phyloP scores from a whole-genome alignment of 2,888 invertebrate genomes.

The Drosophila austrosaltans region DNA sequence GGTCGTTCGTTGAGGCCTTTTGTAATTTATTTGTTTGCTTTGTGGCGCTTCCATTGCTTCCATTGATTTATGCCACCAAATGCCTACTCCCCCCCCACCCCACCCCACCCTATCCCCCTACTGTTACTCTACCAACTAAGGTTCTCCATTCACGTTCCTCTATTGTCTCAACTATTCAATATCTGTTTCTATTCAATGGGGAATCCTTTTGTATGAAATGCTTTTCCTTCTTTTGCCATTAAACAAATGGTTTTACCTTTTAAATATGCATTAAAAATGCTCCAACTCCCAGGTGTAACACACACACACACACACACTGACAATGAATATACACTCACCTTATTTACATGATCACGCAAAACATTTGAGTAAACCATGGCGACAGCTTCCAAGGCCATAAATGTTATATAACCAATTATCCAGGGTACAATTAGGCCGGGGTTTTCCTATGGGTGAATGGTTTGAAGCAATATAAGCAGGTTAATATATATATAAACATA shows the following conservation, averaged over 20 bases:
- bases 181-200: slow-evolving; percentile 6
- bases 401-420: slow-evolving; percentile 91
- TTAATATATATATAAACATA: slow-evolving; percentile 17
- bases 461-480: slow-evolving; percentile 16
- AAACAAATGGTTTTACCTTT: slow-evolving; percentile 58
- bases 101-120: slow-evolving; percentile 20
- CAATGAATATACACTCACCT: slow-evolving; percentile 84
- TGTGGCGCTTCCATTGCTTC: slow-evolving; percentile 42
- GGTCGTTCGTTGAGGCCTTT: slow-evolving; percentile 35
- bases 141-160: neutral
- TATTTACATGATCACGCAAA: slow-evolving; percentile 91
- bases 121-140: too few species aligned
- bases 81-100: slow-evolving; percentile 44
- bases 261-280: slow-evolving; percentile 64
- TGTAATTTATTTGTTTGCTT: slow-evolving; percentile 73
- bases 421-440: slow-evolving; percentile 90
- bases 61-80: slow-evolving; percentile 66
- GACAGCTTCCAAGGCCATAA: slow-evolving; percentile 91
- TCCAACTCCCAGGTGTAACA: slow-evolving; percentile 14
- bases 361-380: slow-evolving; percentile 93
- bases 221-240: slow-evolving; percentile 52
- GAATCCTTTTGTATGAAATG: slow-evolving; percentile 42
- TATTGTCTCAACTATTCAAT: slow-evolving; percentile 9
- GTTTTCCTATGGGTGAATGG: slow-evolving; percentile 86
- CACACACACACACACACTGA: neutral